A percentile compares a stretch with the other conserved stretches of the same genome.
Evolutionary conservation across 2,113 vertebrate genomes (phyloP).

Genomic region (Carettochelys insculpta): DNA sequence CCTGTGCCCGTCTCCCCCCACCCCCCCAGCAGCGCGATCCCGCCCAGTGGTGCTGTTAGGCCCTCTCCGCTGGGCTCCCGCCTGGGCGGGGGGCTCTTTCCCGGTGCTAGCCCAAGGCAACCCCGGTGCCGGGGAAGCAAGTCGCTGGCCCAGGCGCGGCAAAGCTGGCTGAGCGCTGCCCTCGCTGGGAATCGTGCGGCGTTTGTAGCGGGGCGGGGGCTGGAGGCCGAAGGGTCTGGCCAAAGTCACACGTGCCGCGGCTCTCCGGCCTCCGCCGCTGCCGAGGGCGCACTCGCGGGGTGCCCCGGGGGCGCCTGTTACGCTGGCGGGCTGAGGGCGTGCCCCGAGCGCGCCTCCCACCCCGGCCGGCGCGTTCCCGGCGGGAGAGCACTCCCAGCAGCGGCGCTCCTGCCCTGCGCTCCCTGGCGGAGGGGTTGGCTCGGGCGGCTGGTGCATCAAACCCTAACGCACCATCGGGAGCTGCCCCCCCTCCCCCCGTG

Average conservation of each 20-base stretch:
- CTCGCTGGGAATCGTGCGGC: too few species aligned
- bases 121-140: neutral
- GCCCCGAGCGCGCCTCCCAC: neutral
- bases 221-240: too few species aligned
- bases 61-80: too few species aligned
- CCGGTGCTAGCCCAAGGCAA: neutral
- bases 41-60: too few species aligned
- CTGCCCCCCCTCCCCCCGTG: neutral
- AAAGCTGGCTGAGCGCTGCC: neutral
- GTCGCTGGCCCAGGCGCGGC: neutral
- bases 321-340: neutral
- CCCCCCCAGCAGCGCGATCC: too few species aligned
- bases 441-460: neutral
- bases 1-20: neutral
- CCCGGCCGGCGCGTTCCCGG: neutral
- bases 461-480: neutral
- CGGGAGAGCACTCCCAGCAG: neutral
- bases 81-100: neutral
- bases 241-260: too few species aligned
- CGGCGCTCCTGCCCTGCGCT: neutral
- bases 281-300: too few species aligned
- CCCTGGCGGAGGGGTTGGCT: neutral
- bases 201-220: too few species aligned
- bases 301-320: too few species aligned
- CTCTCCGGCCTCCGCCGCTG: too few species aligned